Evolutionary conservation across 2,797 vertebrate species (phyloP).

Genomic region (Notolabrus celidotus): DNA sequence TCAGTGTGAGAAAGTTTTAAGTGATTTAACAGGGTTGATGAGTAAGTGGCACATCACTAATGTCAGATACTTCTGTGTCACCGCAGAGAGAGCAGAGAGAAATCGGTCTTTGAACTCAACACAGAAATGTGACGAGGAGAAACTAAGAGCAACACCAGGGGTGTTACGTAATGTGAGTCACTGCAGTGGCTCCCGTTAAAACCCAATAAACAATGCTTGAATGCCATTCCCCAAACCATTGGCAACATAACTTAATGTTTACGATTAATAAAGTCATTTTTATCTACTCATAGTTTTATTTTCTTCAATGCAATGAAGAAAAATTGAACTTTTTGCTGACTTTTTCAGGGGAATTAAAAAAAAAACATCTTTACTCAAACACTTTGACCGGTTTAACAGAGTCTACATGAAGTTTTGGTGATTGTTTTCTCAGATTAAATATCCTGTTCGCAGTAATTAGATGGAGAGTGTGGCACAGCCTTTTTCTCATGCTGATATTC

Average conservation of each 20-base stretch:
- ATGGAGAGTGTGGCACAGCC: neutral
- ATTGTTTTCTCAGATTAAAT: neutral
- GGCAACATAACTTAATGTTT: too few species aligned
- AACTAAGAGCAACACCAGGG: neutral
- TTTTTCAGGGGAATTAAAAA: neutral
- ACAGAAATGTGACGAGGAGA: neutral
- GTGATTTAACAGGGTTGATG: constrained; percentile 33
- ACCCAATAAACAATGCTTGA: too few species aligned
- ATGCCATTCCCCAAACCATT: too few species aligned
- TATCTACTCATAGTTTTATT: too few species aligned
- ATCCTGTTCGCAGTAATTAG: neutral
- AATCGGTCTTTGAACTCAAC: neutral
- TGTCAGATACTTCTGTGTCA: constrained; percentile 14
- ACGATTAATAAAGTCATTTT: too few species aligned
- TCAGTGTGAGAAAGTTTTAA: constrained; percentile 37
- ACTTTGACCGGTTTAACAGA: neutral
- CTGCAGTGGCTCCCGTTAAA: neutral
- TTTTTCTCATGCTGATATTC: constrained; percentile 37
- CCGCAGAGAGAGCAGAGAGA: neutral
- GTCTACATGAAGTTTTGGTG: neutral
- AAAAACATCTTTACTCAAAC: too few species aligned
- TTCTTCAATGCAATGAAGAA: too few species aligned
- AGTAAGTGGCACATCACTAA: constrained; percentile 48
- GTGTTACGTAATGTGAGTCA: neutral
- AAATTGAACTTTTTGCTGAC: too few species aligned